phyloP scores from a whole-genome alignment of 2,113 vertebrate species.

The Rhinichthys klamathensis region DNA sequence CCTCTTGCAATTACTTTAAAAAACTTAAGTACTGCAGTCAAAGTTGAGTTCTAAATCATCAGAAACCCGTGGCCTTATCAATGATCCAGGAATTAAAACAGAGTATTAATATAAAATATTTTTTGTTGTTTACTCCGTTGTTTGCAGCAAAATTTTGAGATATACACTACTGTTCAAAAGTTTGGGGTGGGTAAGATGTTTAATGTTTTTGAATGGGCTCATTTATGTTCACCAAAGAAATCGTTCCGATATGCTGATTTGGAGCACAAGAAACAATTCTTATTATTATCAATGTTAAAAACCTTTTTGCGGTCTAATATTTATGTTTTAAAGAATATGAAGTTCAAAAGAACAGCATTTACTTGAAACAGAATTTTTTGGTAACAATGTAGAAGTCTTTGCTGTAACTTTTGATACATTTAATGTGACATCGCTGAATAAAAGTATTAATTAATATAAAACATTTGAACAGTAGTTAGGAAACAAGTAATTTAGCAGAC shows the following conservation, averaged over 20 bases:
- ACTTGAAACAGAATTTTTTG: too few species aligned
- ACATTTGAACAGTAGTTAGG: not conserved
- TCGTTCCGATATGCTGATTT: not conserved
- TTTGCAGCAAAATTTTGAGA: not conserved
- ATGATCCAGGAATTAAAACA: not conserved
- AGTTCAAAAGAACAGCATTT: too few species aligned
- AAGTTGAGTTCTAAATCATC: not conserved
- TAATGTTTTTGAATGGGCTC: not conserved
- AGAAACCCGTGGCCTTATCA: conserved; percentile 24
- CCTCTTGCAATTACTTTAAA: not conserved
- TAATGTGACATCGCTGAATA: too few species aligned
- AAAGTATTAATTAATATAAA: not conserved
- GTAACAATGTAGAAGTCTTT: too few species aligned
- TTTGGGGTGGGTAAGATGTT: not conserved
- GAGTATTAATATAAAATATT: not conserved
- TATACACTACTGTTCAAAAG: not conserved
- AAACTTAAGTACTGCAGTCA: not conserved
- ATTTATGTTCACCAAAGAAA: not conserved
- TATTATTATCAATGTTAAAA: too few species aligned
- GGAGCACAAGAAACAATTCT: too few species aligned
- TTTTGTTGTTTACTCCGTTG: not conserved
- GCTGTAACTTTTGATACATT: too few species aligned
- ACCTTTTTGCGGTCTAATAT: too few species aligned
- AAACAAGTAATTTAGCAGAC: not conserved
- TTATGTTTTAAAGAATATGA: too few species aligned